Evolutionary conservation across 2,113 vertebrate genomes (phyloP).

Genomic region (Salminus brasiliensis): DNA sequence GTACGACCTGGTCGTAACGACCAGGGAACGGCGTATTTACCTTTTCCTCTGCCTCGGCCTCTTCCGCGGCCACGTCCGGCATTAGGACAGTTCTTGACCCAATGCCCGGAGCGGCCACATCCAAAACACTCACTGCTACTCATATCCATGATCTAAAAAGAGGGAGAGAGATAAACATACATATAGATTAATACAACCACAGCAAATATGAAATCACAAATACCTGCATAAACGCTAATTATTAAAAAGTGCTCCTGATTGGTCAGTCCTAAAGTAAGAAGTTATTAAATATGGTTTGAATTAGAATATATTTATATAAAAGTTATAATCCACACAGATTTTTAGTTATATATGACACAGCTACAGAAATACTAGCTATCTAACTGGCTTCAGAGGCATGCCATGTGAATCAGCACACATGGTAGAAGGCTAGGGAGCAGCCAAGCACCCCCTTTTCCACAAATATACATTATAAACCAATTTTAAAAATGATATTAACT

Average conservation of each 20-base stretch:
- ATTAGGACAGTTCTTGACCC: slow-evolving; percentile 94
- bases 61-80: slow-evolving; percentile 87
- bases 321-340: too few relatives aligned
- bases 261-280: too few relatives aligned
- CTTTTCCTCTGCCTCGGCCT: slow-evolving; percentile 87
- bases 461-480: background rate
- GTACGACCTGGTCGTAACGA: background rate
- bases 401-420: background rate
- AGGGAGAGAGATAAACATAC: background rate
- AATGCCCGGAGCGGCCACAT: slow-evolving; percentile 94
- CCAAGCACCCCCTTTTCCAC: background rate
- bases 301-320: too few relatives aligned
- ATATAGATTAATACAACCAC: background rate
- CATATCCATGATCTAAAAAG: slow-evolving; percentile 81
- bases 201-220: too few relatives aligned
- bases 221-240: too few relatives aligned
- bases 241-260: too few relatives aligned
- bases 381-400: background rate
- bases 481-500: too few relatives aligned
- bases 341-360: too few relatives aligned
- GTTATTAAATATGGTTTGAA: too few relatives aligned
- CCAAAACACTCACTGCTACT: slow-evolving; percentile 96
- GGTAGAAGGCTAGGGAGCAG: background rate
- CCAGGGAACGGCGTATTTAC: slow-evolving; percentile 48
- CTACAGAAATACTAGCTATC: background rate